phyloP scores from a whole-genome alignment of 2,797 vertebrate genomes.

The Sparus aurata region DNA sequence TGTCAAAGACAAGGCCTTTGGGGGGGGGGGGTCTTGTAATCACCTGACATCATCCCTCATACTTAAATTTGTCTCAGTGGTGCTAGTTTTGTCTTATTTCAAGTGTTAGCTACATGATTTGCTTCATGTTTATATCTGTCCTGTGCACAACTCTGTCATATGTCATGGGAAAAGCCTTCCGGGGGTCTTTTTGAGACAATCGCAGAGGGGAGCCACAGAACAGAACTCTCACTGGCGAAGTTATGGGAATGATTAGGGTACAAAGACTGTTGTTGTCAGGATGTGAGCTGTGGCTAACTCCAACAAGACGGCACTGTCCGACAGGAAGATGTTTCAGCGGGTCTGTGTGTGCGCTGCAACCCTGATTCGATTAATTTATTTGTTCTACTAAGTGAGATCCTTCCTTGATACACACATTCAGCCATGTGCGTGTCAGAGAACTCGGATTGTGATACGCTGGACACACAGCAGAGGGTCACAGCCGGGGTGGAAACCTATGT shows the following conservation, averaged over 20 bases:
- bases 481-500: conserved; percentile 20
- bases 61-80: background rate
- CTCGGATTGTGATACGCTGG: background rate
- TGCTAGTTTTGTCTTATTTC: conserved; percentile 21
- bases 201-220: conserved; percentile 10
- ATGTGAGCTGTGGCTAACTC: conserved; percentile 35
- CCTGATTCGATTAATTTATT: conserved; percentile 57
- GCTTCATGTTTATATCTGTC: conserved; percentile 25
- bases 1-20: conserved; percentile 14
- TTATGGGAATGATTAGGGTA: conserved; percentile 46
- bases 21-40: background rate
- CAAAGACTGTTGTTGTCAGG: conserved; percentile 52
- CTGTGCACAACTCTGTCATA: conserved; percentile 6
- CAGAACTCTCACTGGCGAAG: conserved; percentile 23
- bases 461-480: conserved; percentile 14
- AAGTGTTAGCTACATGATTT: conserved; percentile 12
- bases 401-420: conserved; percentile 27
- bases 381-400: conserved; percentile 46
- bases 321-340: conserved; percentile 41
- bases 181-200: conserved; percentile 25
- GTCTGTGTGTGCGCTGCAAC: conserved; percentile 18
- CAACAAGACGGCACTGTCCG: conserved; percentile 54
- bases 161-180: conserved; percentile 41
- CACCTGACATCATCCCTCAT: background rate
- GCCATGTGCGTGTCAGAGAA: conserved; percentile 13